Conservation (phyloP, 35 echinoderm and acorn worm genomes). For the Ophiothrix spiculata region DNA sequence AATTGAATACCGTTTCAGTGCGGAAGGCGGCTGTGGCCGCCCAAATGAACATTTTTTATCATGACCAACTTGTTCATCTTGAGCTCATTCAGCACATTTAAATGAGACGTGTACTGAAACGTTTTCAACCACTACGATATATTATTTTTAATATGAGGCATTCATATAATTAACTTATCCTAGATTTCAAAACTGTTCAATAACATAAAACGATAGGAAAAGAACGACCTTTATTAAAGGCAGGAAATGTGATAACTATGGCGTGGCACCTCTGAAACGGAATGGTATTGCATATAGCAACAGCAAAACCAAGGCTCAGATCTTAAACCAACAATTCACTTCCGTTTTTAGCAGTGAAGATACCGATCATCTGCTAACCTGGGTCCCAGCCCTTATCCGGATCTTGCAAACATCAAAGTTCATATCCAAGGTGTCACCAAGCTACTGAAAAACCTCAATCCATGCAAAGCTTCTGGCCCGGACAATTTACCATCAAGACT, state of each 20-base stretch:
- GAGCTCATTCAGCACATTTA: too few species aligned
- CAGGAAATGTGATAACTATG: conserved; percentile 15
- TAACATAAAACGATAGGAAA: too few species aligned
- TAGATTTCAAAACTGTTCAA: too few species aligned
- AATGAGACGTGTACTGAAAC: too few species aligned
- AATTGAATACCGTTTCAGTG: too few species aligned
- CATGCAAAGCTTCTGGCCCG: not conserved
- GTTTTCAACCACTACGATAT: too few species aligned
- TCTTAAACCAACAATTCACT: conserved; percentile 31
- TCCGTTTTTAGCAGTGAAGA: conserved; percentile 32
- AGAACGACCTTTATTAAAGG: conserved; percentile 42
- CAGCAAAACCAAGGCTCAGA: conserved; percentile 11
- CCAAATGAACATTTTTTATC: too few species aligned
- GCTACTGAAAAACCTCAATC: conserved; percentile 7
- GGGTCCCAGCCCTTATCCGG: conserved; percentile 15
- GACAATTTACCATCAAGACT: not conserved
- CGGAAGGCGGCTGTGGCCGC: too few species aligned
- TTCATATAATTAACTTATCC: too few species aligned
- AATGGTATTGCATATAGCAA: not conserved
- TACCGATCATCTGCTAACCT: not conserved
- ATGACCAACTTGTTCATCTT: too few species aligned
- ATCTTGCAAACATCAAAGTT: not conserved
- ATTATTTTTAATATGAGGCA: too few species aligned
- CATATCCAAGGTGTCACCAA: not conserved
- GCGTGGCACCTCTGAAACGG: conserved; percentile 1